Percentiles rank a stretch among this genome's conserved stretches.
Evolutionary conservation across 2,888 invertebrate species (phyloP).

Genomic region (Caenorhabditis sp.): DNA sequence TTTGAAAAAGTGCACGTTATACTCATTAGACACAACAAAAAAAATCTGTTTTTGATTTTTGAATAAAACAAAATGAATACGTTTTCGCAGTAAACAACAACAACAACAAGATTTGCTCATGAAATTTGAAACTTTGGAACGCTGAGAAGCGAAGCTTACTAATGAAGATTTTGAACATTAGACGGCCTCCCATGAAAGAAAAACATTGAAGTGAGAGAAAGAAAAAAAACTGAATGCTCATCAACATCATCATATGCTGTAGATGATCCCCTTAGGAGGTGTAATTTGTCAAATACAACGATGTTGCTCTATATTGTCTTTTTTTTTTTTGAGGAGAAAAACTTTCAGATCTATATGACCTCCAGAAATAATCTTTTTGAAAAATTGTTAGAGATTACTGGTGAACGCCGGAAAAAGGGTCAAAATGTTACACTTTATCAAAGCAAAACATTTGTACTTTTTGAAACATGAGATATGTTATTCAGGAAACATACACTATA

Average conservation of each 20-base stretch:
- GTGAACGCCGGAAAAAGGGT: no score
- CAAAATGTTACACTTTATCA: no score
- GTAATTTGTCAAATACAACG: constrained; percentile 35
- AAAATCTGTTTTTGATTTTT: neutral
- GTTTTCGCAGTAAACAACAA: neutral
- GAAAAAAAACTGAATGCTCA: constrained; percentile 4
- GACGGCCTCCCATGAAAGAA: neutral
- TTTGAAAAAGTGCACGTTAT: neutral
- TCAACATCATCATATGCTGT: neutral
- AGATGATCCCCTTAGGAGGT: constrained; percentile 35
- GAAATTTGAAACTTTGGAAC: neutral
- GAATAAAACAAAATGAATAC: neutral
- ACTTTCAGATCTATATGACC: neutral
- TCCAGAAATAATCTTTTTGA: neutral
- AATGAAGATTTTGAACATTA: neutral
- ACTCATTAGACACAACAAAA: no score
- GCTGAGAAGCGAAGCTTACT: neutral
- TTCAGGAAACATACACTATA: no score
- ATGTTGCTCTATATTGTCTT: constrained; percentile 8
- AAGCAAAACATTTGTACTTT: no score
- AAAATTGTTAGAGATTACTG: no score
- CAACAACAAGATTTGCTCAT: neutral
- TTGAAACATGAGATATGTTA: no score
- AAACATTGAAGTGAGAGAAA: neutral
- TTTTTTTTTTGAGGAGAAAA: neutral